Conservation (phyloP, 2,888 invertebrate species). For the Phlogophora meticulosa region DNA sequence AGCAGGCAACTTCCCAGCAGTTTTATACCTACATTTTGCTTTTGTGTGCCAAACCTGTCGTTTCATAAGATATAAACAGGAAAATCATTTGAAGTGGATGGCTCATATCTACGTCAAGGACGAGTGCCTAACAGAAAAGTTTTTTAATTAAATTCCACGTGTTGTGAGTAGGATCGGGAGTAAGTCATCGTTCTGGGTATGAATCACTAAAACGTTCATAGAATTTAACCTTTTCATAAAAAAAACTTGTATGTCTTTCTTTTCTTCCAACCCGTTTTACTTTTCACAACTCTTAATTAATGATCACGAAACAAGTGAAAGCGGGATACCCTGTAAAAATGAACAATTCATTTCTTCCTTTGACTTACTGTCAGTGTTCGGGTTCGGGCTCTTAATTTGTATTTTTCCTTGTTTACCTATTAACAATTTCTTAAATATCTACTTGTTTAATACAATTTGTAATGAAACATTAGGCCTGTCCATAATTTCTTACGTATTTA, state of each 20-base stretch:
- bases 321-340: not conserved
- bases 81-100: conserved; percentile 15
- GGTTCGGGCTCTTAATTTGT: not conserved
- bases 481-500: conserved; percentile 6
- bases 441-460: not conserved
- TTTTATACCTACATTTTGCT: conserved; percentile 35
- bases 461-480: not conserved
- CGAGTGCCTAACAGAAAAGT: conserved; percentile 15
- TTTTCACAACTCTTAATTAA: not conserved
- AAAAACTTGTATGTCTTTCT: not conserved
- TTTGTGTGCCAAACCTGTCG: conserved; percentile 33
- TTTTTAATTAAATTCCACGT: conserved; percentile 8
- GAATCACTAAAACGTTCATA: conserved; percentile 18
- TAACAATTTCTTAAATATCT: not conserved
- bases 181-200: conserved; percentile 1
- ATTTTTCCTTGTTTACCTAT: not conserved
- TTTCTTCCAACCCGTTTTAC: conserved; percentile 3
- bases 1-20: too few relatives aligned
- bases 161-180: conserved; percentile 3
- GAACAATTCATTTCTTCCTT: not conserved
- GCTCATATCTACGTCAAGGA: conserved; percentile 4
- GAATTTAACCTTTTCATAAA: not conserved
- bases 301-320: conserved; percentile 1
- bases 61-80: conserved; percentile 15
- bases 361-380: not conserved